A percentile compares a stretch with the other conserved stretches of the same genome.
Conservation (phyloP, 2,888 invertebrate species). For the Nesidiocoris tenuis region DNA sequence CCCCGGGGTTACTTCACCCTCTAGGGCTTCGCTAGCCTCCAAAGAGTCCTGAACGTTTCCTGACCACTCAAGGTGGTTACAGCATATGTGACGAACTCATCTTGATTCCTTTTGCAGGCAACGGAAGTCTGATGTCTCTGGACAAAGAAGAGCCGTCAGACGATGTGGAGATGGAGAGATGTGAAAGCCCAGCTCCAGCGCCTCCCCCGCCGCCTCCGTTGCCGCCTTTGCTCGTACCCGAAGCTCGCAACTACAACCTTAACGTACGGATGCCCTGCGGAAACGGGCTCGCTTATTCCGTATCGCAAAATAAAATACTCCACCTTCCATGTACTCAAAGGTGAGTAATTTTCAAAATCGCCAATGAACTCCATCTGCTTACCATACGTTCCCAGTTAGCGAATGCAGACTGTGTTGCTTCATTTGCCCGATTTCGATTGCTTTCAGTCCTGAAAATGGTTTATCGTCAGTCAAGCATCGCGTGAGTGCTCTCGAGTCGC, state of each 20-base stretch:
- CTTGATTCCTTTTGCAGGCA: slow-evolving; percentile 1
- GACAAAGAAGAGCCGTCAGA: slow-evolving; percentile 25
- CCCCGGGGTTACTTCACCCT: no score
- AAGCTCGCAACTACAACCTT: slow-evolving; percentile 52
- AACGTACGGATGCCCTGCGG: slow-evolving; percentile 72
- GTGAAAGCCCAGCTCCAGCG: slow-evolving; percentile 41
- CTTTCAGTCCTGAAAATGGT: slow-evolving; percentile 56
- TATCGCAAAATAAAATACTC: slow-evolving; percentile 86
- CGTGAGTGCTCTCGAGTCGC: slow-evolving; percentile 68
- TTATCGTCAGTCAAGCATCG: slow-evolving; percentile 60
- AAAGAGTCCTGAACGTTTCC: background rate
- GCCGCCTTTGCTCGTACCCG: slow-evolving; percentile 49
- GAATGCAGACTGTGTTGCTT: no score
- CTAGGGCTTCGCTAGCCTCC: no score
- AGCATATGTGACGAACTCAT: background rate
- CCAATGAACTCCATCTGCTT: no score
- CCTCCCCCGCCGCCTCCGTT: slow-evolving; percentile 51
- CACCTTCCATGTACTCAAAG: slow-evolving; percentile 62
- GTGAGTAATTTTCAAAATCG: slow-evolving; percentile 48
- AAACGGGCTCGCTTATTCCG: slow-evolving; percentile 82
- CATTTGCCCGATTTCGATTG: background rate
- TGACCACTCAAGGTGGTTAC: background rate
- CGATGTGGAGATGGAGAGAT: slow-evolving; percentile 35
- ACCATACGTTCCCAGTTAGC: no score
- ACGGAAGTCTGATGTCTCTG: slow-evolving; percentile 31